Base-by-base conservation (phyloP, 2,797 vertebrate species). In the Lacerta viridis region DNA sequence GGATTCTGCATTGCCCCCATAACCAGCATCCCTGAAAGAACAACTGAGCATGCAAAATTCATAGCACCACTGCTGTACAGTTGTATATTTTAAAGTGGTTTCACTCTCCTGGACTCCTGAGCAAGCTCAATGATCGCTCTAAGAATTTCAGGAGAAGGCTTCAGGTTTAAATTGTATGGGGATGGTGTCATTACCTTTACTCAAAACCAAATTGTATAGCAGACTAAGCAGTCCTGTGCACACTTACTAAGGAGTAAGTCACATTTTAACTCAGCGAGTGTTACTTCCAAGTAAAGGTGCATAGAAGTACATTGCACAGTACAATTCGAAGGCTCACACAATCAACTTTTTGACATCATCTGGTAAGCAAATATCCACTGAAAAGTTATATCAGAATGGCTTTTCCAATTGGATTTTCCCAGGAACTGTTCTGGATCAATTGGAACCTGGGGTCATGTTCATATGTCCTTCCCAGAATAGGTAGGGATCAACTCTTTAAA, bases 1-100 rank as follows among this genome's bases (percentile, higher is more conserved):
- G 18, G 39, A 66, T 80, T 78, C 69, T 39, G 15, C 25, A 41
- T 29, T 71, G 46, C n/a, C n/a, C 71, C 83, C 64, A 36, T 77
- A 87, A 33, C 55, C 29, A 83, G 33, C 33, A 79, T 79, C 64
- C 59, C 88, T 85, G 71, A 75, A 61, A 89, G 43, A 81, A 39
- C 77, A 68, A 86, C 78, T 75, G 55, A 55, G 25, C 80, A 33
- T 75, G n/a, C 77, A 85, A 61, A 74, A 89, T 82, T 76, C 36
- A 33, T 46, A 81, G 17, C 33, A 55, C 66, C 43, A 33, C 43
- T 86, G 41, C 18, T 75, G 29, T 76, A 29, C 78, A 41, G n/a
- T 68, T 81, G 81, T 82, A 5, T 80, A 68, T 66, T 81, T 85
- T 43, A 66, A 20, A 68, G 11, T 75, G 61, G 77, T 41, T 80